Base-by-base conservation (phyloP, 2,888 invertebrate species). In the Sesia apiformis region DNA sequence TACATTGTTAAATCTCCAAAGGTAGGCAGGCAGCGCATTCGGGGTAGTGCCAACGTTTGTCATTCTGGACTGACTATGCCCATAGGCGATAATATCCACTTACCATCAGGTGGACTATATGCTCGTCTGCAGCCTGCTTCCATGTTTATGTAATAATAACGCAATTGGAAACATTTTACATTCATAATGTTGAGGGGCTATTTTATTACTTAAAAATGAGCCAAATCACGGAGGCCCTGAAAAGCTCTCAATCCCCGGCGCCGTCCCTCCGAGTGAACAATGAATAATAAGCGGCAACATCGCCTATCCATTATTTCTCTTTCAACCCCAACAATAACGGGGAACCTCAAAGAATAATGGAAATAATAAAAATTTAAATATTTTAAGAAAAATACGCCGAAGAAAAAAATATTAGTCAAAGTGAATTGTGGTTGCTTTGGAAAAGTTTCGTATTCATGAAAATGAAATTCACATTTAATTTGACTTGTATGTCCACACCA, bases 201-300 rank as follows among this genome's bases (percentile, higher is more conserved):
- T 81, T 78, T 83, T 84, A 77, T 79, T 81, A 80, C 76, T 81
- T 81, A 75, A 85, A 84, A 86, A 84, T 83, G 80, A 83, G 84
- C 73, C 70, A 74, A 82, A 84, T 86, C 86, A 85, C 74, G 77
- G 68, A 70, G 39, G 76, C 65, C 65, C 68, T 70, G 76, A 70
- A 80, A 81, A 76, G 79, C 80, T 76, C 67, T 67, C 64, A 69
- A 63, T 70, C 74, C 69, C 73, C 60, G 60, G 59, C 62, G 68
- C 64, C 58, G 59, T 63, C 63, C 60, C 59, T 62, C 8, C 41
- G 52, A 38, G 67, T 72, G 78, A 81, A 85, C 86, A 84, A 87
- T 85, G 87, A 85, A 87, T 86, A 86, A 82, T 84, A 87, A 86
- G 80, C 70, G 70, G 72, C 73, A 72, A 87, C 86, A 84, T 77